A percentile compares a stretch with the other conserved stretches of the same genome.
Conservation (phyloP, 2,888 invertebrate genomes). For the Drosophila robusta region DNA sequence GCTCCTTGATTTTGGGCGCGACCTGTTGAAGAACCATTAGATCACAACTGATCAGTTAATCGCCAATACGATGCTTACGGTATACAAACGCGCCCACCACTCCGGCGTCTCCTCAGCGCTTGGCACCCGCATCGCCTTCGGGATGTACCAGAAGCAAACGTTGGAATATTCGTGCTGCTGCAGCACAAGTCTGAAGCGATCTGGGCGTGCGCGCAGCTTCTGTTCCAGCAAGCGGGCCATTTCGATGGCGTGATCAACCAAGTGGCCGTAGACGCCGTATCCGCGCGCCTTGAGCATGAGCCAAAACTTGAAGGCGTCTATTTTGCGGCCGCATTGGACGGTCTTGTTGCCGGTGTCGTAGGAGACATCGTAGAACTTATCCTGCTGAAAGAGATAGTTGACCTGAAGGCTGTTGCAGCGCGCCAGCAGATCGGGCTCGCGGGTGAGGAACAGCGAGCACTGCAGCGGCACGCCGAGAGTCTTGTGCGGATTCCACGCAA, state of each 20-base stretch:
- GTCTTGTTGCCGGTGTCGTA: constrained; percentile 95
- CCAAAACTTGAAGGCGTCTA: constrained; percentile 97
- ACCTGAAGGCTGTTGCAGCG: constrained; percentile 89
- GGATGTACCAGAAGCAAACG: constrained; percentile 96
- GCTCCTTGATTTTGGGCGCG: constrained; percentile 90
- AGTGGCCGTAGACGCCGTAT: constrained; percentile 86
- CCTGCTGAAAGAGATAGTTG: constrained; percentile 92
- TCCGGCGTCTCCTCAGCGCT: constrained; percentile 81
- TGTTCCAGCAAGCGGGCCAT: constrained; percentile 87
- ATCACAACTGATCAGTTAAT: no score
- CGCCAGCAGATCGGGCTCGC: constrained; percentile 86
- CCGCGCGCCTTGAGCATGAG: constrained; percentile 95
- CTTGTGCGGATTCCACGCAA: constrained; percentile 95
- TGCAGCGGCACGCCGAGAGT: constrained; percentile 93
- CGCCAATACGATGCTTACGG: constrained; percentile 60
- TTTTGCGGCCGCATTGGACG: constrained; percentile 95
- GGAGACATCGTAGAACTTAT: constrained; percentile 92
- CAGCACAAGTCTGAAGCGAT: constrained; percentile 87
- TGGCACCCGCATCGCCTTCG: constrained; percentile 86
- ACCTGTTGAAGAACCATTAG: constrained; percentile 73
- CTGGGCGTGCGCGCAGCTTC: constrained; percentile 86
- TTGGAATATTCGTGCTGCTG: constrained; percentile 91
- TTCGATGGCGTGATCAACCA: constrained; percentile 89
- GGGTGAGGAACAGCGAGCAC: constrained; percentile 89
- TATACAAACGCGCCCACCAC: constrained; percentile 86